Percentiles rank a stretch among this genome's conserved stretches.
Conservation (phyloP, 1,140 invertebrate species). For the Lineus longissimus region DNA sequence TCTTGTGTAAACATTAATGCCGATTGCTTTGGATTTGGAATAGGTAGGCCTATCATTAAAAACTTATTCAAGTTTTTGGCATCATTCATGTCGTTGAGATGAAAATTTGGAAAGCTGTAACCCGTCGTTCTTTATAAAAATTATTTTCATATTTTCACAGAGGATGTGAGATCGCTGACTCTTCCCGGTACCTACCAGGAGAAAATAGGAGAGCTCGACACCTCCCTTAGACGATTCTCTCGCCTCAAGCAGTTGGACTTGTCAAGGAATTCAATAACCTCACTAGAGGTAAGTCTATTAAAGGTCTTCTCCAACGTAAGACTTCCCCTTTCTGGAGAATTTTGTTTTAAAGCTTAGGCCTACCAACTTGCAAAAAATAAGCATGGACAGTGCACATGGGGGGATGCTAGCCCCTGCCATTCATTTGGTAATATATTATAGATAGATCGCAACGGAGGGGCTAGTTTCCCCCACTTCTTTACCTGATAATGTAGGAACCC, state of each 20-base stretch:
- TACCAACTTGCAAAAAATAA: too few species aligned
- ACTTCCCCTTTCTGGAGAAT: too few species aligned
- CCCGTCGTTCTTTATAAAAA: too few species aligned
- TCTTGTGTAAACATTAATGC: neutral
- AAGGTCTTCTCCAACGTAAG: neutral
- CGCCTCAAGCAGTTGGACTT: constrained; percentile 50
- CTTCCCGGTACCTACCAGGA: constrained; percentile 53
- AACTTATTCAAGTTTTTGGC: neutral
- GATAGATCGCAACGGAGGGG: too few species aligned
- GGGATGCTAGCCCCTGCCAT: too few species aligned
- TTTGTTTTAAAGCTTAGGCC: too few species aligned
- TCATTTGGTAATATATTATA: too few species aligned
- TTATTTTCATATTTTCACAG: constrained; percentile 33
- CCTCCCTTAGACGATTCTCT: constrained; percentile 44
- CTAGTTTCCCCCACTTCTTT: too few species aligned
- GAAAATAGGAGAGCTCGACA: constrained; percentile 48
- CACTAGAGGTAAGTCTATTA: constrained; percentile 30
- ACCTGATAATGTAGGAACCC: too few species aligned
- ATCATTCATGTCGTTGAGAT: too few species aligned
- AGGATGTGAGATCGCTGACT: constrained; percentile 51
- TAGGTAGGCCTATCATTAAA: neutral
- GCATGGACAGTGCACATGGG: too few species aligned
- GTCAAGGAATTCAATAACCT: constrained; percentile 48
- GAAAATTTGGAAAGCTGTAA: too few species aligned
- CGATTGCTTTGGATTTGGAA: neutral